These are phyloP conservation scores for Orussus abietinus DNA, from an alignment of 1,140 invertebrate genomes.

Conservation along the genomic window DNA sequence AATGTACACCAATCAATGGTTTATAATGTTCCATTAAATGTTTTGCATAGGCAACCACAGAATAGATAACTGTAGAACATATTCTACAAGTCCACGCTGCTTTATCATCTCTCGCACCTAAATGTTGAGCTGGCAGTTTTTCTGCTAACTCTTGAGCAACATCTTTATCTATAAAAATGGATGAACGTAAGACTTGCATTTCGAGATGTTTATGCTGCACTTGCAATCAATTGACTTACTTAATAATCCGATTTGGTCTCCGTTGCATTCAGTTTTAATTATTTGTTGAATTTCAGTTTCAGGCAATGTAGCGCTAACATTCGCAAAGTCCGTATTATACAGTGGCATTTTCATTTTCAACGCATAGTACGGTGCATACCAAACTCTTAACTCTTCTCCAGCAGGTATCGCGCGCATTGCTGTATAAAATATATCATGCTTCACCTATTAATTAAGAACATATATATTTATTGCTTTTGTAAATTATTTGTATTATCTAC, in stretches of 20 bases:
- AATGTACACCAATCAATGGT: slow-evolving; percentile 17
- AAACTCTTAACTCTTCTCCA: slow-evolving; percentile 59
- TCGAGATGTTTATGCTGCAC: slow-evolving; percentile 5
- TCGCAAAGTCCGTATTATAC: slow-evolving; percentile 14
- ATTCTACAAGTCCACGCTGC: slow-evolving; percentile 21
- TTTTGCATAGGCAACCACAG: slow-evolving; percentile 30
- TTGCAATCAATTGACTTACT: slow-evolving; percentile 1
- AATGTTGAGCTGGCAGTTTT: slow-evolving; percentile 20
- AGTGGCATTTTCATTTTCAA: slow-evolving; percentile 44
- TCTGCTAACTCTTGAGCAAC: slow-evolving; percentile 19
- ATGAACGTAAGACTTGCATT: slow-evolving; percentile 3
- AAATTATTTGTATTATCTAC: slow-evolving; percentile 4
- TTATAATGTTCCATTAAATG: slow-evolving; percentile 41
- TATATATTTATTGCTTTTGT: slow-evolving; percentile 1
- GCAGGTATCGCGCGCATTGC: slow-evolving; percentile 53
- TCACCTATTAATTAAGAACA: slow-evolving; percentile 35
- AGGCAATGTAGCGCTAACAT: not conserved
- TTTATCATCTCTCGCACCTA: slow-evolving; percentile 22
- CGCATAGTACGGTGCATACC: slow-evolving; percentile 58
- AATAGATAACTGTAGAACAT: slow-evolving; percentile 12
- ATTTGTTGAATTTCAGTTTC: slow-evolving; percentile 3
- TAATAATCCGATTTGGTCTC: not conserved
- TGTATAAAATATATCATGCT: slow-evolving; percentile 60
- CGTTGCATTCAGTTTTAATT: not conserved
- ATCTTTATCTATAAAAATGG: slow-evolving; percentile 8